A percentile compares a stretch with the other conserved stretches of the same genome.
Evolutionary conservation across 2,113 vertebrate genomes (phyloP).

Genomic region (Fukomys damarensis): DNA sequence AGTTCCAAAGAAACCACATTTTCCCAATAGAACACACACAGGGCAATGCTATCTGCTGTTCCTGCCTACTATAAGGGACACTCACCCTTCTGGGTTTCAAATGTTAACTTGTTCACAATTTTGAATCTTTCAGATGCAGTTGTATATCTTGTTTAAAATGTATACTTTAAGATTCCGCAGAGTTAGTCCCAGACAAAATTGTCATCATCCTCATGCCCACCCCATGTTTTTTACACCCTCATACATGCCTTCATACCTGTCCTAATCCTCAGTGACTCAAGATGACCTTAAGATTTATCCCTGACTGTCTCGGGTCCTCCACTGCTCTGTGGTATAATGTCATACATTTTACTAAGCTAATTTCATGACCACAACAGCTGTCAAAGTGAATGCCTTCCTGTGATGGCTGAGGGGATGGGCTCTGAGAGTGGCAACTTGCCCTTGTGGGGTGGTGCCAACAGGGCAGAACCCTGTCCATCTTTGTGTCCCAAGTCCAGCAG

Average conservation of each 20-base stretch:
- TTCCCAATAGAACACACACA: neutral
- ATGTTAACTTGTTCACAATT: neutral
- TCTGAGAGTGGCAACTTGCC: neutral
- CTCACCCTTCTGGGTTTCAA: neutral
- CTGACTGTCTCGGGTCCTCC: neutral
- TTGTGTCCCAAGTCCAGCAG: neutral
- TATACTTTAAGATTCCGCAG: neutral
- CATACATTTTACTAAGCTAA: neutral
- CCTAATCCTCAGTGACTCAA: neutral
- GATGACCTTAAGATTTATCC: neutral
- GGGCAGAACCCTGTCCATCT: neutral
- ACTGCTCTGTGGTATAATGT: neutral
- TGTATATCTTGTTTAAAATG: neutral
- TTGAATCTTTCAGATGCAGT: constrained; percentile 10
- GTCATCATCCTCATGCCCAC: neutral
- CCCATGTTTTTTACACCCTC: neutral
- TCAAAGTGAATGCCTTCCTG: neutral
- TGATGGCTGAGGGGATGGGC: neutral
- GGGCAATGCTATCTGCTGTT: neutral
- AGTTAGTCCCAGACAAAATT: neutral
- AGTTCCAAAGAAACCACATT: neutral
- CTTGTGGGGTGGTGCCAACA: fast-evolving
- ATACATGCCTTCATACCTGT: neutral
- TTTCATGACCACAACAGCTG: neutral
- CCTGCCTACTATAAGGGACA: neutral